Conservation (phyloP, 2,888 invertebrate species). For the Mimachlamys varia region DNA sequence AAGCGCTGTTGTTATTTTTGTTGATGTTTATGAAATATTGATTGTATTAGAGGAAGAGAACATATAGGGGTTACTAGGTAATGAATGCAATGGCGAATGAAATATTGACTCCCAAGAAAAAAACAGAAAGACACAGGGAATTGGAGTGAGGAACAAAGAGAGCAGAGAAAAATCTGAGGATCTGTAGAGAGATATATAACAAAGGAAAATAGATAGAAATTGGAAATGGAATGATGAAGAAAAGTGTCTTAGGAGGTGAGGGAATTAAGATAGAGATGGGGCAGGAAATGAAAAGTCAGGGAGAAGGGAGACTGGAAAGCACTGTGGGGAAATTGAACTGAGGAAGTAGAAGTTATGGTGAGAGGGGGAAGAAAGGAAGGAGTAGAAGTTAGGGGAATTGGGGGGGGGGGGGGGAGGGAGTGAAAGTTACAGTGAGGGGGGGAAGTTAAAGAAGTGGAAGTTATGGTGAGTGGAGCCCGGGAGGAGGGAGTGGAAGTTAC, state of each 20-base stretch:
- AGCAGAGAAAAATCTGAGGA: background rate
- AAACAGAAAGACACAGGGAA: too few species aligned
- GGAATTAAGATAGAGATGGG: too few species aligned
- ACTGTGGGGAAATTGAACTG: background rate
- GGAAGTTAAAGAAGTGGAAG: background rate
- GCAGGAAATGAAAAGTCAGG: background rate
- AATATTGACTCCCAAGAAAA: too few species aligned
- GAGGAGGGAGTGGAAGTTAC: too few species aligned
- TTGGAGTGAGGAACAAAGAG: background rate
- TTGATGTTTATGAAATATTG: constrained; percentile 1
- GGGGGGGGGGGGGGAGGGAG: background rate
- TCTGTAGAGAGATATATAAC: too few species aligned
- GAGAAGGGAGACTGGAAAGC: background rate
- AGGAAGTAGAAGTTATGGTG: background rate
- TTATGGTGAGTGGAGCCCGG: too few species aligned
- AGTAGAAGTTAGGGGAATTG: background rate
- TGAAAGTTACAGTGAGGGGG: background rate
- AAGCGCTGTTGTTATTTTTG: background rate
- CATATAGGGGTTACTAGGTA: background rate
- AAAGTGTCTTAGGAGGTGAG: too few species aligned
- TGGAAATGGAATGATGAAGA: too few species aligned
- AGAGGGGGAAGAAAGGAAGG: background rate
- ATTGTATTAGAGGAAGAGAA: background rate
- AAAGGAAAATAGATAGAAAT: too few species aligned
- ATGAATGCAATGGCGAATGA: background rate